A percentile compares a stretch with the other conserved stretches of the same genome.
These are phyloP conservation scores for Pogonognathellus flavescens DNA, from an alignment of 1,140 invertebrate genomes.

Conservation along the genomic window DNA sequence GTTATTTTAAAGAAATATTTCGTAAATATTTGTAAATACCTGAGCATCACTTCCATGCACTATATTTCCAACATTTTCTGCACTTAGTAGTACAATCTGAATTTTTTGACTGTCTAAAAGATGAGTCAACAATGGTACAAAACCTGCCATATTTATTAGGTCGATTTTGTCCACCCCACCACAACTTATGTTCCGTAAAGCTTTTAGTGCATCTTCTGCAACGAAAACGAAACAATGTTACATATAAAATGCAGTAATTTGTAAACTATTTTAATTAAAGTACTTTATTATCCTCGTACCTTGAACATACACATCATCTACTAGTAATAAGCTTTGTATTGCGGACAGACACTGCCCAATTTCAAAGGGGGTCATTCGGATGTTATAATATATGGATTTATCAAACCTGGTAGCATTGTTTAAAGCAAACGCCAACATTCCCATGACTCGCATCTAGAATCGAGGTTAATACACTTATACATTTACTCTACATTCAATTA, in stretches of 20 bases:
- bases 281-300: not conserved
- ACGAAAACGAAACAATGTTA: not conserved
- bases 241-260: not conserved
- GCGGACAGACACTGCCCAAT: not conserved
- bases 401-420: not conserved
- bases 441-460: not conserved
- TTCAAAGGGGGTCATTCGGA: not conserved
- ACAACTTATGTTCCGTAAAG: not conserved
- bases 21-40: not conserved
- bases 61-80: not conserved
- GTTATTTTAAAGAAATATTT: not conserved
- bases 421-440: not conserved
- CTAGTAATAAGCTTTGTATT: not conserved
- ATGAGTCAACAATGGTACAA: not conserved
- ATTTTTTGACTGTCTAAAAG: not conserved
- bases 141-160: not conserved
- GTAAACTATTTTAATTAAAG: not conserved
- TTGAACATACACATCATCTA: not conserved
- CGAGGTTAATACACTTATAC: too few relatives aligned
- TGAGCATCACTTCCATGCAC: not conserved
- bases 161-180: not conserved
- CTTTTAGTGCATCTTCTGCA: not conserved
- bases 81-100: not conserved
- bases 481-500: too few relatives aligned
- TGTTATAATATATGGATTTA: not conserved